Percentiles rank a stretch among this genome's conserved stretches.
Conservation (phyloP, 2,113 vertebrate genomes). For the Paedocypris sp. region DNA sequence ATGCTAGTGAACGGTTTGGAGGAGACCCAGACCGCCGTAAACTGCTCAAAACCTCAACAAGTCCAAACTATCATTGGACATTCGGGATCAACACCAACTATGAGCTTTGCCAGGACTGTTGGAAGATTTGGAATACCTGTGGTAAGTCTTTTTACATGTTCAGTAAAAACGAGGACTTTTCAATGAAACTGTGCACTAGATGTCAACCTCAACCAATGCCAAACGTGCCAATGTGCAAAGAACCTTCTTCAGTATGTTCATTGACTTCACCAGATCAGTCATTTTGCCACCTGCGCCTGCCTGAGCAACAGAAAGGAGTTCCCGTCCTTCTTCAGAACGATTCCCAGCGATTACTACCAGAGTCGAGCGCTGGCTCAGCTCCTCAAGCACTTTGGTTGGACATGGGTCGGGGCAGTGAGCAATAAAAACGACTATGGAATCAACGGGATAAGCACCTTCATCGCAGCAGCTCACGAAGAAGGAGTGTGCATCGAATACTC, state of each 20-base stretch:
- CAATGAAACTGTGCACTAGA: too few relatives aligned
- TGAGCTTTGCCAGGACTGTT: conserved; percentile 33
- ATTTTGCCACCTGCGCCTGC: conserved; percentile 65
- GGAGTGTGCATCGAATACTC: conserved; percentile 62
- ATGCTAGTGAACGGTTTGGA: conserved; percentile 47
- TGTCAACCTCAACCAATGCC: too few relatives aligned
- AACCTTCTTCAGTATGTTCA: neutral
- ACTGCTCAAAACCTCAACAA: conserved; percentile 42
- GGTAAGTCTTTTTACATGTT: conserved; percentile 44
- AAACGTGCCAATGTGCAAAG: too few relatives aligned
- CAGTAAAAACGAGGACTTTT: neutral
- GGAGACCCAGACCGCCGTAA: conserved; percentile 25
- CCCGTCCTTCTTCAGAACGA: conserved; percentile 65
- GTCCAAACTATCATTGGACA: conserved; percentile 62
- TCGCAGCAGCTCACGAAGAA: conserved; percentile 49
- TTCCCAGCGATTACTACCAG: conserved; percentile 65
- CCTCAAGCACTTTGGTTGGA: conserved; percentile 62
- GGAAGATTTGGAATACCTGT: conserved; percentile 56
- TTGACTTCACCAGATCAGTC: conserved; percentile 55
- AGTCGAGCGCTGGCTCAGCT: conserved; percentile 60
- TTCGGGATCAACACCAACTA: conserved; percentile 62
- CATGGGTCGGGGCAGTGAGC: conserved; percentile 61
- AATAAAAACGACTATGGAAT: conserved; percentile 60
- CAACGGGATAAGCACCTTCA: conserved; percentile 53
- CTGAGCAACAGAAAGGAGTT: conserved; percentile 60